A percentile compares a stretch with the other conserved stretches of the same genome.
Conservation (phyloP, 1,140 invertebrate genomes). For the Temnothorax nylanderi region DNA sequence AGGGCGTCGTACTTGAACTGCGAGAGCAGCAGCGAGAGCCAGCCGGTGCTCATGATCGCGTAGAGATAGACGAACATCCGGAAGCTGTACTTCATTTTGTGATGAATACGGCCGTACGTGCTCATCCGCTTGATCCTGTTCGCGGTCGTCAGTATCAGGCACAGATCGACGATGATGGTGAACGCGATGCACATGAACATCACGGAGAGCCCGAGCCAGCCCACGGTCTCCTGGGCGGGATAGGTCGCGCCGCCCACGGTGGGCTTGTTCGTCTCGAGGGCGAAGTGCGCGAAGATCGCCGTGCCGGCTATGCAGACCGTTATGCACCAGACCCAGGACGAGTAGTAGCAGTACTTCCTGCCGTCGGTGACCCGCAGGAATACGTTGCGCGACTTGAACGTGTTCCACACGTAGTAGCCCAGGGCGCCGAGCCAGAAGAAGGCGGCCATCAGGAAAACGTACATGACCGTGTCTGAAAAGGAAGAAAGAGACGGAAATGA, state of each 20-base stretch:
- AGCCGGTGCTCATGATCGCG: slow-evolving; percentile 89
- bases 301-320: slow-evolving; percentile 89
- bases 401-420: slow-evolving; percentile 95
- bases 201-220: slow-evolving; percentile 92
- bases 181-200: slow-evolving; percentile 93
- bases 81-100: slow-evolving; percentile 94
- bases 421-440: slow-evolving; percentile 95
- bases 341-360: slow-evolving; percentile 94
- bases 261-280: slow-evolving; percentile 89
- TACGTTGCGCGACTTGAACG: slow-evolving; percentile 93
- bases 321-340: slow-evolving; percentile 91
- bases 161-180: slow-evolving; percentile 91
- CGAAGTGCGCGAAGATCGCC: slow-evolving; percentile 92
- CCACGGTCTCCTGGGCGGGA: slow-evolving; percentile 84
- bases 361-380: slow-evolving; percentile 93
- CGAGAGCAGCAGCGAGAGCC: slow-evolving; percentile 91
- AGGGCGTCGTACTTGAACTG: slow-evolving; percentile 90
- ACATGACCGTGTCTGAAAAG: slow-evolving; percentile 90
- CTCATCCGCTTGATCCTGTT: slow-evolving; percentile 92
- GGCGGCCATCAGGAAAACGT: slow-evolving; percentile 90
- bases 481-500: slow-evolving; percentile 57
- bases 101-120: slow-evolving; percentile 93
- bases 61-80: slow-evolving; percentile 92
- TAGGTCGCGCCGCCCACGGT: slow-evolving; percentile 75
- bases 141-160: slow-evolving; percentile 92